phyloP scores from a whole-genome alignment of 35 echinoderm and acorn worm genomes.

The Acanthaster planci region DNA sequence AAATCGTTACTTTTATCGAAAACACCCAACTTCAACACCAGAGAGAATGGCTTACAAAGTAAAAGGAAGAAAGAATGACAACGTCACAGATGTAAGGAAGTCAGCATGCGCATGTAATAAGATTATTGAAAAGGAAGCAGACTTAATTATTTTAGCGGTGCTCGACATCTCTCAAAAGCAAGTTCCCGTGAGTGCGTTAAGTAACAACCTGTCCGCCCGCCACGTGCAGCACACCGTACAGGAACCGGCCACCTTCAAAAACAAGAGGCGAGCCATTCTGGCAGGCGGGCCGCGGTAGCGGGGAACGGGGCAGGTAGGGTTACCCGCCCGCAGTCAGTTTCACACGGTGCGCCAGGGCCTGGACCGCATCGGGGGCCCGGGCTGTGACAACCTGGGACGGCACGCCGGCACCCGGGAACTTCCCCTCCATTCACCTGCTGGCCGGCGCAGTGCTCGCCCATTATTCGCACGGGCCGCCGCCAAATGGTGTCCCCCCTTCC shows the following conservation, averaged over 20 bases:
- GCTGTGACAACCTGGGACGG: neutral
- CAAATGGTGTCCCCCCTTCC: too few relatives aligned
- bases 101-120: too few relatives aligned
- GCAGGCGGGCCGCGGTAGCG: slow-evolving; percentile 1
- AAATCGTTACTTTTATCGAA: too few relatives aligned
- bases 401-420: neutral
- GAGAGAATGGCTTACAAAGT: too few relatives aligned
- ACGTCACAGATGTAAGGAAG: too few relatives aligned
- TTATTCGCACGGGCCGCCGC: too few relatives aligned
- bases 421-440: slow-evolving; percentile 13
- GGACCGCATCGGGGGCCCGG: neutral
- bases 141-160: too few relatives aligned
- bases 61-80: too few relatives aligned
- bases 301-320: neutral
- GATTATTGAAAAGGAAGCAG: too few relatives aligned
- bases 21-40: too few relatives aligned
- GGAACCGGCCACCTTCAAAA: neutral
- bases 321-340: slow-evolving; percentile 10
- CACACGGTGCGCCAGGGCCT: neutral
- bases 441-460: neutral
- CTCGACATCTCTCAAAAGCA: too few relatives aligned
- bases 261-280: neutral
- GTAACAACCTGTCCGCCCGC: neutral
- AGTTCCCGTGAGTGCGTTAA: neutral
- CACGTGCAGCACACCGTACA: neutral